These are phyloP conservation scores for Myodes glareolus DNA, from an alignment of 2,113 vertebrate species.

Conservation along the genomic window DNA sequence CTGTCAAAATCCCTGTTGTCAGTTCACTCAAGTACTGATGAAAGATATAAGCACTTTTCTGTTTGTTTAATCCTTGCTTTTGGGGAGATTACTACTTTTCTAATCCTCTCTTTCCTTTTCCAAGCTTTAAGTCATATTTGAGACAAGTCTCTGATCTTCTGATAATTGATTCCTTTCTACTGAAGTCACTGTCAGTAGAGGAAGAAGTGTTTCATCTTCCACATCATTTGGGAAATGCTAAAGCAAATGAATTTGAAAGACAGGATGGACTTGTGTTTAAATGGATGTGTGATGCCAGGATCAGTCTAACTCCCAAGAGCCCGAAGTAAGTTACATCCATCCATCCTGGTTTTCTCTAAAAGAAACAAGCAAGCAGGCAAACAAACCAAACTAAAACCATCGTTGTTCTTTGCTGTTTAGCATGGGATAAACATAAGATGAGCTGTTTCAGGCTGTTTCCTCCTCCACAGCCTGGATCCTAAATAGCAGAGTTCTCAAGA, in stretches of 20 bases:
- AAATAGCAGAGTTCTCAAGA: not conserved
- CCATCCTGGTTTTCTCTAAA: not conserved
- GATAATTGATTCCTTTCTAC: not conserved
- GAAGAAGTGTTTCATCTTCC: not conserved
- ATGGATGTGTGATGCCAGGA: no score
- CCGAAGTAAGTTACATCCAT: not conserved
- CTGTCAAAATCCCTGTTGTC: not conserved
- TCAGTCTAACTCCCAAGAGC: no score
- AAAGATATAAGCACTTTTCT: not conserved
- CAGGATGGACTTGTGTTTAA: not conserved
- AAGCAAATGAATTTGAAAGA: not conserved
- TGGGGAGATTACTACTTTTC: not conserved
- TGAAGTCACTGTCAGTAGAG: not conserved
- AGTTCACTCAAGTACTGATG: not conserved
- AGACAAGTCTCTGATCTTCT: not conserved
- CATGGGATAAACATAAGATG: not conserved
- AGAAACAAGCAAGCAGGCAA: not conserved
- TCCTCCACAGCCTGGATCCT: not conserved
- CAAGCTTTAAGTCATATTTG: not conserved
- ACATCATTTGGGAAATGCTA: not conserved
- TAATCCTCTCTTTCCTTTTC: not conserved
- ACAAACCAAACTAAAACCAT: not conserved
- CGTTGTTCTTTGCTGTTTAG: no score
- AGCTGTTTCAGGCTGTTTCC: not conserved
- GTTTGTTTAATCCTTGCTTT: not conserved